Conservation (phyloP, 2,888 invertebrate species). For the Entomobrya proxima region DNA sequence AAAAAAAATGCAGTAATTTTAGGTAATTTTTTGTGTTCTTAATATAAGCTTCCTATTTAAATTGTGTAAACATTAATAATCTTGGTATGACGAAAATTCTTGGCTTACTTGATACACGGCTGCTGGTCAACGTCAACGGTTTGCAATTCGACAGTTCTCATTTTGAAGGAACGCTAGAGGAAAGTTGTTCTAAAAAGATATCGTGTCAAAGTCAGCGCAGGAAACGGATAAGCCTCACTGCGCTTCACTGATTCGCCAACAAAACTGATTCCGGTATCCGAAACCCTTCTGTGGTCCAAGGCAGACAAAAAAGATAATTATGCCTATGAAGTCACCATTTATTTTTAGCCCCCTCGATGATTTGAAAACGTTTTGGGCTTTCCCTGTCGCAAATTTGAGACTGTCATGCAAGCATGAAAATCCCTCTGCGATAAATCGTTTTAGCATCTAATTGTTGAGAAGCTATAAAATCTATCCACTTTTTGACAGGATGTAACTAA, state of each 20-base stretch:
- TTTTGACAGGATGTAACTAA: background rate
- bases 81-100: background rate
- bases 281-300: background rate
- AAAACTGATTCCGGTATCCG: background rate
- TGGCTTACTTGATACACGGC: slow-evolving; percentile 44
- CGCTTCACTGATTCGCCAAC: background rate
- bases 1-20: background rate
- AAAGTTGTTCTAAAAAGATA: background rate
- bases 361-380: background rate
- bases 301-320: background rate
- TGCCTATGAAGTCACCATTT: background rate
- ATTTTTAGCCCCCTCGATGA: background rate
- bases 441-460: background rate
- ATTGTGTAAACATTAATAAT: no score
- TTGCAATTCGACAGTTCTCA: slow-evolving; percentile 47
- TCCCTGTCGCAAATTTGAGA: background rate
- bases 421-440: no score
- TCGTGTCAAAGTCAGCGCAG: slow-evolving; percentile 1
- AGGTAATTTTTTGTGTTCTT: background rate
- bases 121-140: slow-evolving; percentile 53
- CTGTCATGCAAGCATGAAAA: background rate
- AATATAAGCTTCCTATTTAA: background rate
- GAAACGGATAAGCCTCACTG: background rate
- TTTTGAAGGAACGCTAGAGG: background rate
- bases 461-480: no score